Evolutionary conservation across 2,888 invertebrate species (phyloP), one percentile per base, ranked within the genome.

Genomic region (Gonocerus acuteangulatus): DNA sequence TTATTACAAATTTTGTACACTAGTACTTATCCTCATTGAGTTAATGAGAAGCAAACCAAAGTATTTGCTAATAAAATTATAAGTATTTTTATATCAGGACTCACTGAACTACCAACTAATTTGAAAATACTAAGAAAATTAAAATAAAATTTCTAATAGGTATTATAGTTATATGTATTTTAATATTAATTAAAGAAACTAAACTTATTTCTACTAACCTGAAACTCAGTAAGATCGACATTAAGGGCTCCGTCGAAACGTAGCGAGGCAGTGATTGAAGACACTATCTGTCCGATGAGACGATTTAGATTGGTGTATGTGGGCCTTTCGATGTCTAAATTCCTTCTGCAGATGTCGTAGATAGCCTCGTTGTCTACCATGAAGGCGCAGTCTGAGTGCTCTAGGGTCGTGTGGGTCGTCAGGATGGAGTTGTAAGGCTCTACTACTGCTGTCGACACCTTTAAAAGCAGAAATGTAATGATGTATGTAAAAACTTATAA

Each of bases 281-380:
- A 92, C 1, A 89, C 94, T 72, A 95, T 92, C 76, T 95, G 95
- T 45, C 93, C 93, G 71, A 96, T 95, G 70, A 96, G 80, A 71
- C 95, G 81, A 78, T 96, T 96, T 73, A 96, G 78, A 78, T 96
- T 96, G 72, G 93, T 93, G 82, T 95, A 95, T 19, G 94, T 93
- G 32, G 95, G 95, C 68, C 95, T 83, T 73, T 92, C 94, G 72
- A 95, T 93, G 77, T 94, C 93, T 74, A 96, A 78, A 76, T 95
- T 95, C 69, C 93, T 85, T 71, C 92, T 84, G 82, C 95, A 95
- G 79, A 87, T 88, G 78, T 95, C 84, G 76, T 93, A 90, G 61
- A 76, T 76, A n/a, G 76, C 76, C 65, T 76, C 76, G 69, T 76
- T 76, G 68, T 76, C 76, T 9, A 75, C 79, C 78, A 83, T 80